A percentile compares a stretch with the other conserved stretches of the same genome.
Evolutionary conservation across 1,140 invertebrate species (phyloP).

Genomic region (Atta cephalotes): DNA sequence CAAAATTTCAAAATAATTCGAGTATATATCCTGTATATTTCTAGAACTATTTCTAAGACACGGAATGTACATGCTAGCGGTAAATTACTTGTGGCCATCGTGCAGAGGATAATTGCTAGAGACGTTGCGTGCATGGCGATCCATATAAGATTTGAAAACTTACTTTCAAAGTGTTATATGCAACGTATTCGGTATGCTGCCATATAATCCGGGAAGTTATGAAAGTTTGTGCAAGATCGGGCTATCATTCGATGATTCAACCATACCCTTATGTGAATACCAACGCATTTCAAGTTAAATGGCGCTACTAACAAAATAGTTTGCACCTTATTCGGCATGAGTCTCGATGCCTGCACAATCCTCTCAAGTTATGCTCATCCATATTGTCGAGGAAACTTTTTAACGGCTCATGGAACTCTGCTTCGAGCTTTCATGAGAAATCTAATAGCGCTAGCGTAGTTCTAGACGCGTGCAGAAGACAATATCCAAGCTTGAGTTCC

Average conservation of each 20-base stretch:
- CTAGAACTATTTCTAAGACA: not conserved
- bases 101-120: conserved; percentile 66
- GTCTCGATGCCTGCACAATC: conserved; percentile 48
- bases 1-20: too few species aligned
- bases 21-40: too few species aligned
- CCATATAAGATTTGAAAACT: conserved; percentile 47
- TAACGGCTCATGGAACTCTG: conserved; percentile 60
- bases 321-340: conserved; percentile 68
- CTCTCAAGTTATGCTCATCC: conserved; percentile 63
- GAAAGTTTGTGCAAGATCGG: conserved; percentile 63
- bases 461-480: conserved; percentile 35
- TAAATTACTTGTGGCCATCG: conserved; percentile 65
- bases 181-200: conserved; percentile 59
- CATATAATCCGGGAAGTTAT: conserved; percentile 62
- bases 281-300: conserved; percentile 64
- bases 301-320: conserved; percentile 66
- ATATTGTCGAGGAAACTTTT: conserved; percentile 64
- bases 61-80: not conserved
- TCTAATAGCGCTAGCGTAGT: conserved; percentile 29
- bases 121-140: conserved; percentile 58
- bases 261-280: conserved; percentile 43
- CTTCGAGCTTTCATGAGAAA: conserved; percentile 50
- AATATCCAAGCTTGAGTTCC: conserved; percentile 39
- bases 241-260: conserved; percentile 70
- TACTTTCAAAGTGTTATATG: conserved; percentile 57